Evolutionary conservation across 2,113 vertebrate species (phyloP).

Genomic region (Bos javanicus): DNA sequence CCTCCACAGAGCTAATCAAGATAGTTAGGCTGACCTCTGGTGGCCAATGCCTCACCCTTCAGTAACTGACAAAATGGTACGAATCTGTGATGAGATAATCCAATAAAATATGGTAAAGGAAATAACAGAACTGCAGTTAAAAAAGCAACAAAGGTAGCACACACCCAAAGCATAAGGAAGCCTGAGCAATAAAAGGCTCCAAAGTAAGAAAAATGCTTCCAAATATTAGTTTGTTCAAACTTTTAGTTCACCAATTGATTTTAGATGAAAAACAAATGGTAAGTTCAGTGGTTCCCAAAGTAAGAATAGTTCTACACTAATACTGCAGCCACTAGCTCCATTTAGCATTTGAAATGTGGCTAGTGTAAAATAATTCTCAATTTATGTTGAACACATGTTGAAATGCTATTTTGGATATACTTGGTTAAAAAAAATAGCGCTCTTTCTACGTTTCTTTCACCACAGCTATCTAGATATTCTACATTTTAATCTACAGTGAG

Average conservation of each 20-base stretch:
- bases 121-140: neutral
- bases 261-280: conserved; percentile 19
- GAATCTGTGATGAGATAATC: neutral
- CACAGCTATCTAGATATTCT: neutral
- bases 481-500: neutral
- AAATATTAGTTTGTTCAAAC: neutral
- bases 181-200: neutral
- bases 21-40: conserved; percentile 66
- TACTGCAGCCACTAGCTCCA: neutral
- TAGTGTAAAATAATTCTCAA: neutral
- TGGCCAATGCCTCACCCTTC: conserved; percentile 30
- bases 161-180: neutral
- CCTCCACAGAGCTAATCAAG: neutral
- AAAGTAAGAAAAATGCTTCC: neutral
- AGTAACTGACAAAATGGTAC: neutral
- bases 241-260: neutral
- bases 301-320: neutral
- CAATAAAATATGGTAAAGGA: conserved; percentile 22
- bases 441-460: neutral
- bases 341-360: neutral
- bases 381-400: neutral
- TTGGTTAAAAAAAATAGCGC: neutral
- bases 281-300: neutral
- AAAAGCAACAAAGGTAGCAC: neutral
- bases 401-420: neutral